Evolutionary conservation across 2,797 vertebrate genomes (phyloP).

Genomic region (Natrix natrix): DNA sequence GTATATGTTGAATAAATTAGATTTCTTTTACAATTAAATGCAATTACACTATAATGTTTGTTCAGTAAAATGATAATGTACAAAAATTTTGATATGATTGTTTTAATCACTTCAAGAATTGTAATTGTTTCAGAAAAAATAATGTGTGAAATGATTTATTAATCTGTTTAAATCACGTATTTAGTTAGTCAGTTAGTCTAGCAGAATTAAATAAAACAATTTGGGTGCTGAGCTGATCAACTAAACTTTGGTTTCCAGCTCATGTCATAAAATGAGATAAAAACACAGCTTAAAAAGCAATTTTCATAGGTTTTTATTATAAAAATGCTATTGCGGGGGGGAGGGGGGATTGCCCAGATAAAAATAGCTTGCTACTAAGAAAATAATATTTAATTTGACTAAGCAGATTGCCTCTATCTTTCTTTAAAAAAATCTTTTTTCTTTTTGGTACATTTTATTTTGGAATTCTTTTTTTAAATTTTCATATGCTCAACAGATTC

Average conservation of each 20-base stretch:
- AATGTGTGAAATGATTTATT: background rate
- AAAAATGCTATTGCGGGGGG: background rate
- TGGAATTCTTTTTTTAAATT: constrained; percentile 73
- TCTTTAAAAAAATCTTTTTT: constrained; percentile 6
- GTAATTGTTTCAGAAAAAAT: background rate
- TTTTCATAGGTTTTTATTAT: constrained; percentile 46
- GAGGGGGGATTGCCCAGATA: constrained; percentile 47
- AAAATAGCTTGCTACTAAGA: constrained; percentile 58
- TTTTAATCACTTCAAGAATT: background rate
- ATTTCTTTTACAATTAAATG: background rate
- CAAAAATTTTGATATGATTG: background rate
- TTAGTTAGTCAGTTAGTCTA: background rate
- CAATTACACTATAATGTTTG: background rate
- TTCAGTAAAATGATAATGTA: background rate
- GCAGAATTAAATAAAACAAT: background rate
- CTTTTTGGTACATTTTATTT: constrained; percentile 67
- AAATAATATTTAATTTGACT: constrained; percentile 64
- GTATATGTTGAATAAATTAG: background rate
- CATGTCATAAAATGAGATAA: constrained; percentile 35
- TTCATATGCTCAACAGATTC: constrained; percentile 87
- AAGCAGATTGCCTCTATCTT: constrained; percentile 60
- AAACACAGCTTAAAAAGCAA: constrained; percentile 47
- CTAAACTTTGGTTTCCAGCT: constrained; percentile 28
- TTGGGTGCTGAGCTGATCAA: constrained; percentile 5
- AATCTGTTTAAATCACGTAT: background rate